phyloP scores from a whole-genome alignment of 1,140 invertebrate species.

The Drosophila varians region DNA sequence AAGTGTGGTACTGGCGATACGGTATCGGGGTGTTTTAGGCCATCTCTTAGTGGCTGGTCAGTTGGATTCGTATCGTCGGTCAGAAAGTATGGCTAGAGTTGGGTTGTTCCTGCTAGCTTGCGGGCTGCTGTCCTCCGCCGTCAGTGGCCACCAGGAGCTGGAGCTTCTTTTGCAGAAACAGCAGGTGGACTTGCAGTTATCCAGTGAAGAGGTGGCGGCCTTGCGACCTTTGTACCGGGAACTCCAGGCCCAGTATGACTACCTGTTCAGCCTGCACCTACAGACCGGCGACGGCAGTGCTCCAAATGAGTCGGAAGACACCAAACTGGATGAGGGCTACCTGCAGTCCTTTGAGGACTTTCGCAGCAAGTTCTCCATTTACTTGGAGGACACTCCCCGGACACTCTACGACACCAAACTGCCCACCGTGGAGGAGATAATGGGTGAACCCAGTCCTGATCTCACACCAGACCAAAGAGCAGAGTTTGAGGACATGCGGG shows the following conservation, averaged over 20 bases:
- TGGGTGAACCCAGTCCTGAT: conserved; percentile 35
- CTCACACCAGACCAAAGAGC: conserved; percentile 37
- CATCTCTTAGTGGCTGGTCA: conserved; percentile 12
- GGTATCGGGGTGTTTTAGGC: conserved; percentile 36
- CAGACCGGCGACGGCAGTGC: conserved; percentile 55
- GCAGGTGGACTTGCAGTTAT: conserved; percentile 49
- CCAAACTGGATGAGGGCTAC: conserved; percentile 29
- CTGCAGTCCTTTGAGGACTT: conserved; percentile 45
- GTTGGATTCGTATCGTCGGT: conserved; percentile 31
- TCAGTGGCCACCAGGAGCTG: conserved; percentile 46
- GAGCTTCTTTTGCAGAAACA: conserved; percentile 44
- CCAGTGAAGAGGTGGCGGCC: conserved; percentile 48
- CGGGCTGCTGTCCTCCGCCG: conserved; percentile 11
- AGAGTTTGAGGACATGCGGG: conserved; percentile 62
- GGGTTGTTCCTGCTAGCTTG: conserved; percentile 31
- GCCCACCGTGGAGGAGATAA: conserved; percentile 58
- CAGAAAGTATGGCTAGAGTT: conserved; percentile 33
- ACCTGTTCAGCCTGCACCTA: conserved; percentile 37
- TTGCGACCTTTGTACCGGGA: conserved; percentile 63
- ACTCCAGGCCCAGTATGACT: conserved; percentile 67
- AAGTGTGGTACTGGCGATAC: conserved; percentile 53
- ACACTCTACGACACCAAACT: conserved; percentile 63
- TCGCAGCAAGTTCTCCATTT: conserved; percentile 32
- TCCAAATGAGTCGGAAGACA: background rate
- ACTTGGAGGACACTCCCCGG: conserved; percentile 35